phyloP scores from a whole-genome alignment of 2,797 vertebrate species.

The Prunella strophiata region DNA sequence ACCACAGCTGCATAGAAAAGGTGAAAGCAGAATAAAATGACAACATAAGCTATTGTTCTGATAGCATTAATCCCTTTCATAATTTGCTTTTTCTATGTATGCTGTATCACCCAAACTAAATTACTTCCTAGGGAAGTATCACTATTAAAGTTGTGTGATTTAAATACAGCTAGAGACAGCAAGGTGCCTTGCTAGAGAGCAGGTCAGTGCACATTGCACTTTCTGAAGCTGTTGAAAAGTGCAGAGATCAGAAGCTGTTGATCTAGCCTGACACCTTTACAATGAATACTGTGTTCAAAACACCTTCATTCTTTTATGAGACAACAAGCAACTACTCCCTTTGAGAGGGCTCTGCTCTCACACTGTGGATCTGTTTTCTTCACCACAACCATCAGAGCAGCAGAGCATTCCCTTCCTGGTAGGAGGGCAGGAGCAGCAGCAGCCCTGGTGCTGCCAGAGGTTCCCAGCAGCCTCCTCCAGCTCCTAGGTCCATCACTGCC shows the following conservation, averaged over 20 bases:
- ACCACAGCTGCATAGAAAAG: neutral
- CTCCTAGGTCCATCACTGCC: neutral
- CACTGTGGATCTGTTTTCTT: accelerated
- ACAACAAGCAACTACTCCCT: neutral
- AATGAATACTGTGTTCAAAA: neutral
- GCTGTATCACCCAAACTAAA: neutral
- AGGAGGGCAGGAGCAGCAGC: neutral
- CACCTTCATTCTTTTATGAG: neutral
- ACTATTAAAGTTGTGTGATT: neutral
- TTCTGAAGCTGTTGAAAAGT: neutral
- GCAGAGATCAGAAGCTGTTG: neutral
- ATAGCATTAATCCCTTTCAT: neutral
- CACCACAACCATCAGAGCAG: neutral
- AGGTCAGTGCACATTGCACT: neutral
- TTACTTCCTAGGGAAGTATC: neutral
- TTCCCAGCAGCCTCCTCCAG: neutral
- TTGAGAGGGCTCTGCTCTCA: neutral
- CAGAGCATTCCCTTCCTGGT: neutral
- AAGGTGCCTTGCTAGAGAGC: neutral
- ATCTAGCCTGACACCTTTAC: neutral
- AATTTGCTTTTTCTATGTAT: neutral
- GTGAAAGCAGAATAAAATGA: neutral
- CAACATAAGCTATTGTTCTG: neutral
- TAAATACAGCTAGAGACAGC: neutral
- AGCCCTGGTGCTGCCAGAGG: neutral